Base-by-base conservation (phyloP, 2,888 invertebrate genomes). In the Protonemura montana region DNA sequence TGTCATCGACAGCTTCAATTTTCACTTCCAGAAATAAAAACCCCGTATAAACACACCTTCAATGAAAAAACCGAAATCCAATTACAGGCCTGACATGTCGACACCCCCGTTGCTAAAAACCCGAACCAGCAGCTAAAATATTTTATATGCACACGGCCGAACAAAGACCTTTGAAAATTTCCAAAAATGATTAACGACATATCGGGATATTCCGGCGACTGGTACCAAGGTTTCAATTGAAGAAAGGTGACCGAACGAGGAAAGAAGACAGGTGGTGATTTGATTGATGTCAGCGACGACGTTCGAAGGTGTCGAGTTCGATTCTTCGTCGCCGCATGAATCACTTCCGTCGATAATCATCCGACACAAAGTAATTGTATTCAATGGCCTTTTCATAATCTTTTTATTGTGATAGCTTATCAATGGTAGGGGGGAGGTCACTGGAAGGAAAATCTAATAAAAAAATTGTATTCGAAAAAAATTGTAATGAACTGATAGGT, bases 241-340 rank as follows among this genome's bases (percentile, higher is more conserved):
- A 3, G 21, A 76, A 81, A 76, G 78, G 77, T 16, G 76, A 78
- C 83, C 35, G 76, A 82, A 28, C 81, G 7, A n/a, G 42, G 82
- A 78, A 86, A 84, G 87, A 82, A 76, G 78, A 78, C 85, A 42
- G 84, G 59, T 21, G 21, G 16, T 21, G 59, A 10, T 21, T 59
- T 59, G 59, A 59, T 59, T 59, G 59, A 59, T 59, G 59, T 59
- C 1, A 35, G 59, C 59, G 16, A 59, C 59, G 16, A 59, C 13
- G 35, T 21, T 1, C 59, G 13, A 13, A 59, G 59, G 59, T 59
- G 59, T 59, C 59, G 59, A 59, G 59, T 59, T 59, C 59, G 59
- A 59, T 59, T 59, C 59, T 59, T 21, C 13, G 59, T 21, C 59
- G 59, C 59, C 3, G 59, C 59, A 21, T 21, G 13, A 2, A 59